Percentiles rank a stretch among this genome's conserved stretches.
Evolutionary conservation across 2,888 invertebrate species (phyloP).

Genomic region (Ptilodon capucinus): DNA sequence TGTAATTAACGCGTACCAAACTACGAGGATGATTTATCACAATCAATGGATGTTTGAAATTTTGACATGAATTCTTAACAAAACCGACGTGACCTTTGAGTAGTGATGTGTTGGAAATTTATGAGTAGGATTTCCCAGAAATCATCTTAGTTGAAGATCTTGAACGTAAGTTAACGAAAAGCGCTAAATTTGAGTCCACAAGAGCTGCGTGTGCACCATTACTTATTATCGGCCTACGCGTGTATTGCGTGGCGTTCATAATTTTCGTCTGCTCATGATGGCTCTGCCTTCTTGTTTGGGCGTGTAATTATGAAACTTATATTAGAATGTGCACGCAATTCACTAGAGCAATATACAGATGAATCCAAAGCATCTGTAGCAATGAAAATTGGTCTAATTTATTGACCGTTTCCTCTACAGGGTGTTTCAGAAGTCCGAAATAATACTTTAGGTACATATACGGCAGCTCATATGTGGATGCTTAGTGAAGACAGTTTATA

Average conservation of each 20-base stretch:
- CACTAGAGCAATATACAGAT: constrained; percentile 3
- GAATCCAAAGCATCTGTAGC: constrained; percentile 3
- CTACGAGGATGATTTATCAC: constrained; percentile 65
- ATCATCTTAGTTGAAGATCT: constrained; percentile 5
- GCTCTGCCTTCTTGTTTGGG: constrained; percentile 53
- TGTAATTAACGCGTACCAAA: constrained; percentile 51
- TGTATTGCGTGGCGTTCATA: constrained; percentile 66
- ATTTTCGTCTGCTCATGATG: constrained; percentile 68
- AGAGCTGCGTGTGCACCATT: constrained; percentile 39
- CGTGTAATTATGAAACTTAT: constrained; percentile 55
- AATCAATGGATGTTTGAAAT: constrained; percentile 56
- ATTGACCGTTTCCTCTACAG: too few relatives aligned
- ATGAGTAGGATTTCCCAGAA: constrained; percentile 35
- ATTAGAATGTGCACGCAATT: constrained; percentile 37
- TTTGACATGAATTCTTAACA: constrained; percentile 45
- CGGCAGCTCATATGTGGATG: too few relatives aligned
- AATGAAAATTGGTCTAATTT: background rate
- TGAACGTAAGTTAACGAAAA: background rate
- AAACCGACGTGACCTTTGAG: constrained; percentile 55
- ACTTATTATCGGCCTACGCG: constrained; percentile 68
- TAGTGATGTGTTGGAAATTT: constrained; percentile 30
- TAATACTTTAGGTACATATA: too few relatives aligned
- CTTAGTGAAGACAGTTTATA: too few relatives aligned
- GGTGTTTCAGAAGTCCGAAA: too few relatives aligned
- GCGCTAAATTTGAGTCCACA: background rate